phyloP scores from a whole-genome alignment of 2,888 invertebrate genomes.

The Bombylius discolor region DNA sequence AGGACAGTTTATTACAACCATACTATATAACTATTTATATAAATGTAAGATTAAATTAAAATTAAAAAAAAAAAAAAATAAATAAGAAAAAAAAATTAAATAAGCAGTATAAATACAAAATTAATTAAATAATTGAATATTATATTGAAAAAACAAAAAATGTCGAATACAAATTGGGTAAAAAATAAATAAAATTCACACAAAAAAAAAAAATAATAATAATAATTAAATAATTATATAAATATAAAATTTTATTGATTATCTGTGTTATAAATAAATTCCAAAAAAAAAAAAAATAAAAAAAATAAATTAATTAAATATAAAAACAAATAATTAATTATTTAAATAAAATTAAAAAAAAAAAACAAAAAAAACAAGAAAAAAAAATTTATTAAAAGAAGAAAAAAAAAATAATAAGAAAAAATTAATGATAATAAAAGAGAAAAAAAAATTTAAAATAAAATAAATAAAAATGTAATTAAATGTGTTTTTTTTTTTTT shows the following conservation, averaged over 20 bases:
- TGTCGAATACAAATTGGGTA: background rate
- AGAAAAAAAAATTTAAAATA: conserved; percentile 16
- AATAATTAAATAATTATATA: background rate
- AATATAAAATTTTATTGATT: conserved; percentile 15
- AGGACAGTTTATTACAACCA: too few species aligned
- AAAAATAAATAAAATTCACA: background rate
- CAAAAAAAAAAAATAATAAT: background rate
- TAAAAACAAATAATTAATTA: background rate
- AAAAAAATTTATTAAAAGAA: conserved; percentile 2
- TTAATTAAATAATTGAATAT: too few species aligned
- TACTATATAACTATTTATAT: too few species aligned
- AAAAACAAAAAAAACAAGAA: conserved; percentile 6
- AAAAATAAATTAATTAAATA: too few species aligned
- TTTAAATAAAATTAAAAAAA: conserved; percentile 6
- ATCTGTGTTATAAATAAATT: conserved; percentile 17
- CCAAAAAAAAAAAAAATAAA: too few species aligned
- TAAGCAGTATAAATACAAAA: too few species aligned
- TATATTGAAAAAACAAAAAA: too few species aligned
- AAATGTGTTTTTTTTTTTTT: background rate
- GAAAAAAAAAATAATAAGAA: conserved; percentile 11
- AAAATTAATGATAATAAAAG: conserved; percentile 7
- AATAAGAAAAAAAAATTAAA: too few species aligned
- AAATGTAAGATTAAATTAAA: too few species aligned
- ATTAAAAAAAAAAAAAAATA: too few species aligned
- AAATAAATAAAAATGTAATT: conserved; percentile 15